Evolutionary conservation across 2,113 vertebrate genomes (phyloP), one percentile per base, ranked within the genome.

Genomic region (Hippolais icterina): DNA sequence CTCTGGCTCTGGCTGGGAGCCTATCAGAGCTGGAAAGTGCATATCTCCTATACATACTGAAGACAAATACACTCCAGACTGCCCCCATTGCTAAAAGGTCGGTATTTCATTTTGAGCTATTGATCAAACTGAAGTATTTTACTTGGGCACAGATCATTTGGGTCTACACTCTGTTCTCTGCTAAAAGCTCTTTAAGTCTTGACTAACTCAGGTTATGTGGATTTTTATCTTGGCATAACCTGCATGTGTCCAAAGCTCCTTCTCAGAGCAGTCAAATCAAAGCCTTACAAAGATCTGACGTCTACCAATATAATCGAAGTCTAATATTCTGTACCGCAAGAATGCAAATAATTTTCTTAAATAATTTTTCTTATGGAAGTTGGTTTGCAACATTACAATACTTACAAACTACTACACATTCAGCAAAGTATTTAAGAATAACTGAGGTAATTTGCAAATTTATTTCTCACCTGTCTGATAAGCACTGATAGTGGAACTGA

Each of bases 131-230:
- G 13, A 83, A 57, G 23, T 22, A 25, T 87, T 86, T 78, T 3
- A 33, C 39, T 39, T 35, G 39, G 72, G 59, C 35, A 29, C 6
- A 77, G 24, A 78, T 20, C 46, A 71, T 29, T 54, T 41, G 50
- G 22, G 15, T 57, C 47, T 50, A 16, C 0, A 0, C 9, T 47
- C 21, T 92, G 53, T 29, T 64, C 57, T 65, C 44, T 28, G 59
- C 35, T 64, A 35, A 76, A 91, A 81, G 33, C 28, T 90, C 68
- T 17, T 77, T 63, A 77, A 41, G 28, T 85, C 59, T 15, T 65
- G 31, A 65, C 16, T 80, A 89, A 29, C 52, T 70, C 37, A 49
- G 20, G 35, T 46, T 29, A 24, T 5, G 23, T 37, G 52, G 25
- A 87, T 60, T 94, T 77, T 91, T 46, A 56, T 19, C 44, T 47